Conservation (phyloP, 2,113 vertebrate genomes). For the Phoenicopterus ruber region DNA sequence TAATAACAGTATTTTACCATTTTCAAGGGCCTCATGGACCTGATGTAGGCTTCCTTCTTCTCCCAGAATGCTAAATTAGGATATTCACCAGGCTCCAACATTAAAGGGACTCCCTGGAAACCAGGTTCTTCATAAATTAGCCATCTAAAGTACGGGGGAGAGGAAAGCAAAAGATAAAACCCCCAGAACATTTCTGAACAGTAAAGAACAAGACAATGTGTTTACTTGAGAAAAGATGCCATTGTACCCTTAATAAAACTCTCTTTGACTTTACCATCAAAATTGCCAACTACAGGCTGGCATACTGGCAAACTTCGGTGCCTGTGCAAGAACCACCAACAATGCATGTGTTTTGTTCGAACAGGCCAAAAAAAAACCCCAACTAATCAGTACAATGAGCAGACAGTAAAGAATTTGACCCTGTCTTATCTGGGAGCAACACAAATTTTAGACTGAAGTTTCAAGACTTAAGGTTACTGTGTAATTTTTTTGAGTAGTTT, state of each 20-base stretch:
- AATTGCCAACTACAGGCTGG: background rate
- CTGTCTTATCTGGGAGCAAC: background rate
- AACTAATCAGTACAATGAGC: background rate
- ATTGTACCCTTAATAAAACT: background rate
- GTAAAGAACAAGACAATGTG: background rate
- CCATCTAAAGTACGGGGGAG: constrained; percentile 77
- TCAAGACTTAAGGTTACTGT: background rate
- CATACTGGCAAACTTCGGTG: background rate
- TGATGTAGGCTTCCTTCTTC: constrained; percentile 85
- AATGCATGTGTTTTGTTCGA: background rate
- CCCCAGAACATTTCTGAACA: background rate
- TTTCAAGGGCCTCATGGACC: constrained; percentile 88
- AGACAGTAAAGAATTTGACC: background rate
- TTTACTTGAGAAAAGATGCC: background rate
- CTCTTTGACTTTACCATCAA: background rate
- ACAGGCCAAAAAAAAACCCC: background rate
- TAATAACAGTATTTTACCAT: constrained; percentile 76
- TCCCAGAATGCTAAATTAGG: constrained; percentile 87
- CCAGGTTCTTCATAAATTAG: constrained; percentile 89
- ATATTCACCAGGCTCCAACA: constrained; percentile 90
- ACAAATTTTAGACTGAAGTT: background rate
- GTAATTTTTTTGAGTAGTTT: background rate
- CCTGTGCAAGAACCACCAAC: background rate
- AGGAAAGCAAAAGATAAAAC: background rate
- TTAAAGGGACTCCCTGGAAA: constrained; percentile 82